Base-by-base conservation (phyloP, 2,797 vertebrate genomes). In the Pempheris klunzingeri region DNA sequence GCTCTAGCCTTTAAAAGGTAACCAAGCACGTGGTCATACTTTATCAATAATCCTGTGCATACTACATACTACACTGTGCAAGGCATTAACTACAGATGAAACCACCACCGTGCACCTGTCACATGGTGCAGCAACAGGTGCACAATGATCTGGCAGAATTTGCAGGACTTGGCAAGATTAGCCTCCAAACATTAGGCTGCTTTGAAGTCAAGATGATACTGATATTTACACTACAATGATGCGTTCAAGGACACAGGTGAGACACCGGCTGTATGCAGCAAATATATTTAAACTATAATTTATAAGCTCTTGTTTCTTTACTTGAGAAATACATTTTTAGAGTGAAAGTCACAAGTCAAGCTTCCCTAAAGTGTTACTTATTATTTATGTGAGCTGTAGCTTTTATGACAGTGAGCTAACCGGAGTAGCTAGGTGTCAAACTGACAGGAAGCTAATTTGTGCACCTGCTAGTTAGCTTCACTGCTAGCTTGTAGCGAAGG, bases 401-500 rank as follows among this genome's bases (percentile, higher is more conserved):
- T n/a, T n/a, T n/a, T 32, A 32, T 32, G 30, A 32, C 30, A 28
- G 0, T 8, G 26, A 18, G n/a, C 26, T 30, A 10, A 39, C 12
- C 15, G 24, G 20, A 7, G 7, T 4, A 4, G 26, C 36, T 3
- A 22, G 20, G 60, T 54, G 62, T 76, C 64, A 64, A 34, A 17
- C 2, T 4, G 24, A n/a, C 8, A 4, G 24, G 41, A 13, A 11
- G 82, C 41, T 54, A 53, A 20, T 11, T 11, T 4, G 7, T 4
- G 53, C 49, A n/a, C 0, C 5, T 1, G 58, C 11, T n/a, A 7
- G 66, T 57, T 88, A 88, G 81, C 85, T 50, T 65, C 58, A 0
- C 2, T n/a, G 79, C 53, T 92, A 83, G 59, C 84, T 66, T 24
- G n/a, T 2, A 68, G 55, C 76, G 58, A 91, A 91, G 91, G 92